Base-by-base conservation (phyloP, 2,113 vertebrate species). In the Ophiodon elongatus region DNA sequence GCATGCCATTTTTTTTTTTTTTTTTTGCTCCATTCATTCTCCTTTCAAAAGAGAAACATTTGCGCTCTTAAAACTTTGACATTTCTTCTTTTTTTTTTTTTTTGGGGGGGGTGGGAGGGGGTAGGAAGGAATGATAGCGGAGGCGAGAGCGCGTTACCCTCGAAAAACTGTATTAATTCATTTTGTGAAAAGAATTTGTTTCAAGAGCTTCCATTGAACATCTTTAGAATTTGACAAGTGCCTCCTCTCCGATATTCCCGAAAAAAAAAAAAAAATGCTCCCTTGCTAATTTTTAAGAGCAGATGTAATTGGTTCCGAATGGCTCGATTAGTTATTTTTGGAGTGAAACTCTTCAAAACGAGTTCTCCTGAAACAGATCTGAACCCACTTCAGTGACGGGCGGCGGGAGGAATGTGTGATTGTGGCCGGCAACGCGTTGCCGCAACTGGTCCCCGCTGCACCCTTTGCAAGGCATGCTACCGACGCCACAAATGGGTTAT, bases 321-420 rank as follows among this genome's bases (percentile, higher is more conserved):
- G 78, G 63, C 68, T 50, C 70, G 57, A 69, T n/a, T 45, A n/a
- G 71, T 82, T 82, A 65, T 85, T 89, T 82, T 70, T 76, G 70
- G 76, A 87, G 50, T 47, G 27, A 76, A 81, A 79, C 65, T 73
- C 78, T 69, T 75, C 56, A 76, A 50, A 82, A 74, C 21, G 14
- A 74, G 79, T 54, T 78, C 81, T 72, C 83, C 80, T 78, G 65
- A 72, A 87, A 80, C 76, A 82, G 85, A 89, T 79, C 64, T 80
- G 82, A 88, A 85, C 45, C 82, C 85, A 85, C 81, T 85, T 85
- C 77, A 76, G 70, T 82, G 77, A 81, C 79, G 25, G 82, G n/a
- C n/a, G 89, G 83, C 82, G 70, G 85, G 87, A 87, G 85, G 85
- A 83, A 86, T 87, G 89, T 89, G 89, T 90, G 88, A 91, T 60